Evolutionary conservation across 2,113 vertebrate genomes (phyloP), one percentile per base, ranked within the genome.

Genomic region (Castor canadensis): DNA sequence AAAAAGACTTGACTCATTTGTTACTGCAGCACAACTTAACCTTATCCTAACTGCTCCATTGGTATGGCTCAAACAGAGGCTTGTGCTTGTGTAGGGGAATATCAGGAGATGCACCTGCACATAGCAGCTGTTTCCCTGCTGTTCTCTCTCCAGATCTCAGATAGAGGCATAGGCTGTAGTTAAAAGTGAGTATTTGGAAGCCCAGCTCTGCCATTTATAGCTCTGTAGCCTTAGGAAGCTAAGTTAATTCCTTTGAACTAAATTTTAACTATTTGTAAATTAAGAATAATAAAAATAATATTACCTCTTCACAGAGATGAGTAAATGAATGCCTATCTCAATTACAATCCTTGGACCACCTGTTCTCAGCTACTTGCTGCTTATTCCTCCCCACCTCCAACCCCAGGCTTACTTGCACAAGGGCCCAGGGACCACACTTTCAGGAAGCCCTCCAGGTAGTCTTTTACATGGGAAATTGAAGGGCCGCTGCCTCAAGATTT

Each of bases 251-350:
- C n/a, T 88, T 89, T 54, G n/a, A 91, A n/a, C 45, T 54, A 40
- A 81, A 91, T 35, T 85, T 85, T 73, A 89, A 49, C 76, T 73
- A 47, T 52, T 56, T 83, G 3, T 64, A 76, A 90, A 76, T 22
- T 75, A 60, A 96, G n/a, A 92, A 56, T 69, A 87, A 80, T 60
- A 16, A 73, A 89, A 94, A 87, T 13, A 56, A 64, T 45, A 30
- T 75, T 40, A 52, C 9, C 58, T 89, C 30, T 38, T 87, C 80
- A 77, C 56, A 89, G 45, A 15, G 22, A 54, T 40, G 35, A 79
- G 75, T 85, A 71, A 77, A 58, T 47, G 43, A 47, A 45, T 22
- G 8, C 67, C 77, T 43, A 22, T 17, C 32, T 16, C 83, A 28
- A 0, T 54, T 45, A 52, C 9, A 40, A 64, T 35, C 20, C 64